Evolutionary conservation across 2,113 vertebrate genomes (phyloP).

Genomic region (Peromyscus maniculatus): DNA sequence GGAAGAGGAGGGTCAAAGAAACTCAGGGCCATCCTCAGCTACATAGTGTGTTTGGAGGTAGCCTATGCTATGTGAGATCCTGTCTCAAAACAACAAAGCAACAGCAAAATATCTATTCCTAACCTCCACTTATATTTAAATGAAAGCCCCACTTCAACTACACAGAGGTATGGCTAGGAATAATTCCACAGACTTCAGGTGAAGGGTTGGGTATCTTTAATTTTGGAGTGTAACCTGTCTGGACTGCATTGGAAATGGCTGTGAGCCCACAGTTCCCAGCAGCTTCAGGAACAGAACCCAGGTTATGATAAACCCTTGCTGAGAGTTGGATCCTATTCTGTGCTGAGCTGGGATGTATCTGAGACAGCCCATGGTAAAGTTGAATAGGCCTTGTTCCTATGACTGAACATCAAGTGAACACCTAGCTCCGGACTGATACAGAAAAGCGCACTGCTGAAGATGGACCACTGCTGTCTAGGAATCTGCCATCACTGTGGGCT

Average conservation of each 20-base stretch:
- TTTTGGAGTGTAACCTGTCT: background rate
- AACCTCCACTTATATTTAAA: constrained; percentile 63
- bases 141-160: constrained; percentile 33
- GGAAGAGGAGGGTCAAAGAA: no score
- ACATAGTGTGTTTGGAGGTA: background rate
- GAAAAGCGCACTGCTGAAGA: background rate
- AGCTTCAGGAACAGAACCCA: background rate
- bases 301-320: background rate
- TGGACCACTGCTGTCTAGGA: background rate
- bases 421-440: background rate
- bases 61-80: background rate
- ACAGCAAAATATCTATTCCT: background rate
- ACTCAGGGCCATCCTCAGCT: background rate
- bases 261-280: no score
- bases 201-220: background rate
- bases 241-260: background rate
- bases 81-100: background rate
- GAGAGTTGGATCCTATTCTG: background rate
- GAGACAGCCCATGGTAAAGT: background rate
- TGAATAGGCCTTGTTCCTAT: background rate
- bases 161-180: background rate
- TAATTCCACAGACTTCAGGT: constrained; percentile 17
- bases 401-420: background rate
- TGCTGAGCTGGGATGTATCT: background rate
- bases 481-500: background rate